phyloP scores from a whole-genome alignment of 2,797 vertebrate species.

The Rhincodon typus region DNA sequence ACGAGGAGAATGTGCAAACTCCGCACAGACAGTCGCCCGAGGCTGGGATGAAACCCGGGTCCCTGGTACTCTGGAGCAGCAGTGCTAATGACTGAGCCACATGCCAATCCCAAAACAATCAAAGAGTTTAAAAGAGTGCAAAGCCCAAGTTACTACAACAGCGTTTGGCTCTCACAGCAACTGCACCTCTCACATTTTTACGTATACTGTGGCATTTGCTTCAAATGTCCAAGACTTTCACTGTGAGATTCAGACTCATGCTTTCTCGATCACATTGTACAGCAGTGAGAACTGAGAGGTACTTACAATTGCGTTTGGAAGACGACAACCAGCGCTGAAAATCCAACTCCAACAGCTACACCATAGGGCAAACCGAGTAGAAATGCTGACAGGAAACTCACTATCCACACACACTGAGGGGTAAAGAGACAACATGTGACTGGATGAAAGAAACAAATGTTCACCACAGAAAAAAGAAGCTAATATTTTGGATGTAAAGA shows the following conservation, averaged over 20 bases:
- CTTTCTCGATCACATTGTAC: neutral
- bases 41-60: too few species aligned
- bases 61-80: too few species aligned
- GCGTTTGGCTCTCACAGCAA: neutral
- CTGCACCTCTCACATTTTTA: neutral
- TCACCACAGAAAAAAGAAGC: neutral
- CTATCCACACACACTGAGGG: slow-evolving; percentile 77
- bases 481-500: neutral
- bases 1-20: too few species aligned
- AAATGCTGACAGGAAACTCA: slow-evolving; percentile 83
- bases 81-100: too few species aligned
- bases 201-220: neutral
- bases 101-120: too few species aligned
- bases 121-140: neutral
- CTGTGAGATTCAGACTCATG: neutral
- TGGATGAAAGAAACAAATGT: neutral
- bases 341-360: slow-evolving; percentile 77
- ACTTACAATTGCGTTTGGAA: slow-evolving; percentile 94
- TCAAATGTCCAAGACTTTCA: neutral
- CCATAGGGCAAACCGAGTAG: slow-evolving; percentile 84
- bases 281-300: neutral
- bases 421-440: neutral
- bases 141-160: neutral
- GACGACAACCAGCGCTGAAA: slow-evolving; percentile 79
- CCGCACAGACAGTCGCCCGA: too few species aligned